Evolutionary conservation across 2,888 invertebrate species (phyloP), one percentile per base, ranked within the genome.

Genomic region (Epicampocera succincta): DNA sequence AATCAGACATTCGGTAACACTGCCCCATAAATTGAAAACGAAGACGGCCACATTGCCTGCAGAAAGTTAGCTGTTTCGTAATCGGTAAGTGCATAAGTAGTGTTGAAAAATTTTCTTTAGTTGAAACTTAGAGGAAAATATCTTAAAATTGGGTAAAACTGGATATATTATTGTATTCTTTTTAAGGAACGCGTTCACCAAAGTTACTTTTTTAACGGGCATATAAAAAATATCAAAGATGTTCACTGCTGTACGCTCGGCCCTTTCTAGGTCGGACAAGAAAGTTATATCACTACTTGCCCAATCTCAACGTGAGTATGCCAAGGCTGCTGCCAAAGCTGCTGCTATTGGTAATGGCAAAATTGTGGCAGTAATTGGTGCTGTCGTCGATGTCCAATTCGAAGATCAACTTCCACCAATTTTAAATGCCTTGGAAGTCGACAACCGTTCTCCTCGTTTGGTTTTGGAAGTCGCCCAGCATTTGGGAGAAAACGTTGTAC

Each of bases 321-420:
- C 85, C 74, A 87, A 87, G 84, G 85, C 86, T 63, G 87, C 86
- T 48, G 85, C 85, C 54, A 84, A 85, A 61, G 85, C 85, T 68
- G 84, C 86, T 48, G 86, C 84, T 40, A 85, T 38, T 63, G 84
- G 78, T 60, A 85, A 84, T 85, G 87, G 87, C 65, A 87, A 79
- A 71, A 84, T 98, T 84, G 97, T 98, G 50, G 97, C 96, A 87
- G 98, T 98, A 76, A 98, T 98, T 89, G 98, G 98, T 92, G 98
- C 98, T 87, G 98, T 98, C 84, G 98, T 99, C 56, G 98, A 99
- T 90, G 97, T 98, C 0, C 97, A 98, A 91, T 99, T 98, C 89
- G 97, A 98, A 54, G 95, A 95, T 83, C 92, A 93, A 21, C 92
- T 98, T 68, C 98, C 98, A 44, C 96, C 96, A 13, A 98, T 99